Evolutionary conservation across 2,797 vertebrate genomes (phyloP), one percentile per base, ranked within the genome.

Genomic region (Scolopax rusticola): DNA sequence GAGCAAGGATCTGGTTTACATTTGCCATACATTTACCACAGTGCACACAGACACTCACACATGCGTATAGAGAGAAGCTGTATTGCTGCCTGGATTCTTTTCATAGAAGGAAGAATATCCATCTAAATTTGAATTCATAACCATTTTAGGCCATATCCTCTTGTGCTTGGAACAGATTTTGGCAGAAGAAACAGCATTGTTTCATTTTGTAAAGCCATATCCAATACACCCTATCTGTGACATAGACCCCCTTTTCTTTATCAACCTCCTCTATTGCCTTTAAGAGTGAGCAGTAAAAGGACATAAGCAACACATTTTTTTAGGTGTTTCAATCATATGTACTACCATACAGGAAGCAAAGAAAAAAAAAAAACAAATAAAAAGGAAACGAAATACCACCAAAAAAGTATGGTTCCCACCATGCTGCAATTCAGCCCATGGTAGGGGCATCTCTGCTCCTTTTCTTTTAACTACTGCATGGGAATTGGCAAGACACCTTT

Each of bases 131-230:
- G 59, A 94, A 79, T 87, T 90, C 83, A 79, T 92, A 87, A 93
- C 95, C 94, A 88, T 97, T 88, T 97, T 95, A 93, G 95, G 96
- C 63, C 28, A 88, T 88, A 95, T 90, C 59, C 36, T 90, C 80
- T 76, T 38, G 51, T 87, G 54, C 36, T 23, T 84, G 70, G 54
- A 90, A 76, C 24, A 63, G 23, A 17, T 91, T 90, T 77, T 96
- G 96, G 94, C 95, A 95, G 60, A 47, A 87, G 90, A 33, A 77
- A 65, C 4, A 47, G 67, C 48, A 95, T 95, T 96, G 96, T 96
- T 96, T 86, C 57, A 38, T 89, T 90, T 70, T 27, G 23, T 36
- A 59, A 67, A 63, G 56, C 60, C 15, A 24, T 76, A 51, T 41
- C 75, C 73, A 79, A 41, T 28, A 20, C 11, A 70, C n/a, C 6